Evolutionary conservation across 2,113 vertebrate genomes (phyloP), one percentile per base, ranked within the genome.

Genomic region (Ursus arctos): DNA sequence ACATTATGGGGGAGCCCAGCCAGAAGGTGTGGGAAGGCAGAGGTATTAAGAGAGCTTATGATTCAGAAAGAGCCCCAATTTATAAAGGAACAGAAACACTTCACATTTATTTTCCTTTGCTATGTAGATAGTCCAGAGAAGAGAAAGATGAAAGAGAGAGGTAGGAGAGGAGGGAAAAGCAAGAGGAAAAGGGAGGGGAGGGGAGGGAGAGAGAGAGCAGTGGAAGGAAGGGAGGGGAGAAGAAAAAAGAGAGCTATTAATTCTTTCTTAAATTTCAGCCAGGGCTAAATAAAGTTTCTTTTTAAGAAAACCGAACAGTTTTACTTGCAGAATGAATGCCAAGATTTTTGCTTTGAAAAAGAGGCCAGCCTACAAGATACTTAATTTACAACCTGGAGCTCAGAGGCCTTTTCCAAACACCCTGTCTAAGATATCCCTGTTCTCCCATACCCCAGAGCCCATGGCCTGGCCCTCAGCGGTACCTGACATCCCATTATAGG

Each of bases 381-480:
- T 95, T 92, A 97, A 97, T 97, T 97, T 96, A 96, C 59, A 96
- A 90, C 31, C 63, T 55, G 22, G 92, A 33, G 18, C 80, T 91
- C 81, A 93, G 79, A 96, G 15, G 4, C 53, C 94, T 53, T 88
- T 87, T 43, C 40, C 26, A 13, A 59, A 51, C 22, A 24, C 7
- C 9, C 40, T 7, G 0, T 51, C 55, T 51, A n/a, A 53, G n/a
- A 36, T 22, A 31, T 16, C 14, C 72, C 74, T 2, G 7, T 43
- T 28, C 43, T 49, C 47, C 74, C 24, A 18, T 7, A 31, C 26
- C 74, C 4, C 26, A 9, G 2, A 10, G 14, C 14, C 43, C 15
- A 1, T 18, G 43, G 18, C 63, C 15, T 7, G 61, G n/a, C 10
- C 15, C 14, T 43, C 2, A 21, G 33, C 14, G 6, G 11, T 1